phyloP scores from a whole-genome alignment of 2,113 vertebrate genomes.

The Macrotis lagotis region DNA sequence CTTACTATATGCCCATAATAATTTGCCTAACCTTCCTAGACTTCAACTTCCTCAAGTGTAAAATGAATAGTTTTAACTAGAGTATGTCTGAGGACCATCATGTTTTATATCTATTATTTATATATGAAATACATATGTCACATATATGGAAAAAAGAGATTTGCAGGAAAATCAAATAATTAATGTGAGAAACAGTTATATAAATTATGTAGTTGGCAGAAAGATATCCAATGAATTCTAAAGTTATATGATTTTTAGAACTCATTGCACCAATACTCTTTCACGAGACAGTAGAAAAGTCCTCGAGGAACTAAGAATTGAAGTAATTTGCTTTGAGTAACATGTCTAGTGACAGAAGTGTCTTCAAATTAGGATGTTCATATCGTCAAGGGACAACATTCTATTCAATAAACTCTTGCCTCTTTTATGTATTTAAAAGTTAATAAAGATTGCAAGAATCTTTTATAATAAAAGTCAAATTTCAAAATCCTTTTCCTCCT shows the following conservation, averaged over 20 bases:
- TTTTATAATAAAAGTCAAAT: not conserved
- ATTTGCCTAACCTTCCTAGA: not conserved
- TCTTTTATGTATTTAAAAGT: not conserved
- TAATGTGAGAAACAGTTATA: slow-evolving; percentile 36
- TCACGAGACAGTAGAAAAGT: not conserved
- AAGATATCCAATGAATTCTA: not conserved
- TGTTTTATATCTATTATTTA: not conserved
- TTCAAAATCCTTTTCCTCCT: slow-evolving; percentile 9
- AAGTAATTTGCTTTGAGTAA: not conserved
- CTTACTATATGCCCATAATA: not conserved
- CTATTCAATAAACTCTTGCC: not conserved
- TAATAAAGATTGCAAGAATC: not conserved
- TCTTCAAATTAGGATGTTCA: not conserved
- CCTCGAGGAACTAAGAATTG: not conserved
- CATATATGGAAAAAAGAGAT: slow-evolving; percentile 32
- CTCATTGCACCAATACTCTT: not conserved
- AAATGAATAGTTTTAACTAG: not conserved
- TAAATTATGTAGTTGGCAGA: not conserved
- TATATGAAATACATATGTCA: slow-evolving; percentile 34
- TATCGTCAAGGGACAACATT: not conserved
- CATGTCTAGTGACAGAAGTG: not conserved
- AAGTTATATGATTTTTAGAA: not conserved
- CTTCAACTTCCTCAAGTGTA: not conserved
- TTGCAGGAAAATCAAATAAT: slow-evolving; percentile 33
- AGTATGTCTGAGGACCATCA: not conserved